Conservation (phyloP, 2,888 invertebrate genomes). For the Polydrusus cervinus region DNA sequence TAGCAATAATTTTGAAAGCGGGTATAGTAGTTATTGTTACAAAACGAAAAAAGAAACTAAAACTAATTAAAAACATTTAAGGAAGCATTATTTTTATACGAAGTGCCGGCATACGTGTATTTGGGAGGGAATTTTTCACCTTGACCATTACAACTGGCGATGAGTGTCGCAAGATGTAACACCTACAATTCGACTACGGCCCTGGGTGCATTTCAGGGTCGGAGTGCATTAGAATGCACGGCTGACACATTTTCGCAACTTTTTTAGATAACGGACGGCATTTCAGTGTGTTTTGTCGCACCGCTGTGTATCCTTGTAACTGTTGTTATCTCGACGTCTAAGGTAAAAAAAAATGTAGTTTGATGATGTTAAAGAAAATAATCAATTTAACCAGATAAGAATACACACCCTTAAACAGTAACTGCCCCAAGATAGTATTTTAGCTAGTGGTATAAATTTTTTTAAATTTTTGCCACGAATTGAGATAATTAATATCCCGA, state of each 20-base stretch:
- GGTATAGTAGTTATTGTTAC: conserved; percentile 27
- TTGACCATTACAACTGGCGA: conserved; percentile 63
- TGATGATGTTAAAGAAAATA: no score
- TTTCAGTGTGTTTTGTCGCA: conserved; percentile 21
- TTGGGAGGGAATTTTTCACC: conserved; percentile 63
- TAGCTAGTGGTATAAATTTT: no score
- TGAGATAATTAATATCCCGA: no score
- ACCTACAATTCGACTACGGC: conserved; percentile 38
- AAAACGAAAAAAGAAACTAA: conserved; percentile 34
- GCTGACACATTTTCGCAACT: conserved; percentile 32
- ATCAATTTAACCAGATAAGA: no score
- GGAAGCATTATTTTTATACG: conserved; percentile 63
- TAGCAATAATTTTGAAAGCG: conserved; percentile 21
- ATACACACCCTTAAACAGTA: no score
- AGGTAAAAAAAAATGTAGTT: not conserved
- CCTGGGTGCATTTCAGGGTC: conserved; percentile 62
- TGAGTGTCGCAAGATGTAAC: conserved; percentile 46
- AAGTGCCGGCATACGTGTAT: conserved; percentile 55
- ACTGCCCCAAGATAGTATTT: no score
- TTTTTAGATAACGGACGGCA: conserved; percentile 24
- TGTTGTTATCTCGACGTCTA: not conserved
- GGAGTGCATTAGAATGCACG: conserved; percentile 60
- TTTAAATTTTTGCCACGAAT: no score
- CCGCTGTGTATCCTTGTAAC: conserved; percentile 19
- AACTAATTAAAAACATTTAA: conserved; percentile 39